phyloP scores from a whole-genome alignment of 2,888 invertebrate species.

The Abrostola tripartita region DNA sequence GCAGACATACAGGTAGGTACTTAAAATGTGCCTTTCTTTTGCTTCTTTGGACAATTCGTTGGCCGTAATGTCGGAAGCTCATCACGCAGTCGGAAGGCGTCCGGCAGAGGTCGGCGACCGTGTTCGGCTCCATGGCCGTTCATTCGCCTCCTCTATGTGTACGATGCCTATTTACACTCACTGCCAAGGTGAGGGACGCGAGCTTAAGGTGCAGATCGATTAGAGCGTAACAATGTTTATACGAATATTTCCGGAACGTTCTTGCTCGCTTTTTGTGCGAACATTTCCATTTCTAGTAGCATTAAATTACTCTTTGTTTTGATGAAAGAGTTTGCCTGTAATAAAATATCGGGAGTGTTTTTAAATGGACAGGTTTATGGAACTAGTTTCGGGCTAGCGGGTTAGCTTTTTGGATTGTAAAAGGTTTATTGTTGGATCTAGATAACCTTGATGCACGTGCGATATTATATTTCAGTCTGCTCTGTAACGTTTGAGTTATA shows the following conservation, averaged over 20 bases:
- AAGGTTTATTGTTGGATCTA: conserved; percentile 40
- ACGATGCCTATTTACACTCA: conserved; percentile 68
- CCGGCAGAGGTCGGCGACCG: conserved; percentile 79
- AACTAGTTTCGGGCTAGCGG: conserved; percentile 44
- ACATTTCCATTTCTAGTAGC: conserved; percentile 3
- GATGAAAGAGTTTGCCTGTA: conserved; percentile 19
- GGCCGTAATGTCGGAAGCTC: conserved; percentile 70
- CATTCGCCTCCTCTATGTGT: conserved; percentile 72
- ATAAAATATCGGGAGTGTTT: conserved; percentile 28
- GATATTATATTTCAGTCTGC: conserved; percentile 19
- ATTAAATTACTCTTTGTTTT: conserved; percentile 9
- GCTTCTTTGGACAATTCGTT: conserved; percentile 56
- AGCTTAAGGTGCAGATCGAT: conserved; percentile 48
- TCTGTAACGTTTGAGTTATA: conserved; percentile 4
- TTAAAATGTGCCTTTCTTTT: conserved; percentile 43
- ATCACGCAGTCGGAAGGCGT: conserved; percentile 75
- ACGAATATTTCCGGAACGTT: neutral
- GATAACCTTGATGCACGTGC: conserved; percentile 30
- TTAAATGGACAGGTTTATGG: conserved; percentile 36
- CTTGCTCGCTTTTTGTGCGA: neutral
- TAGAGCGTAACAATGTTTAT: conserved; percentile 35
- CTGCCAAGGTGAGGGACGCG: conserved; percentile 83
- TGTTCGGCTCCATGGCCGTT: conserved; percentile 78
- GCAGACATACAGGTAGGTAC: conserved; percentile 13
- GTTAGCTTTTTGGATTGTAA: conserved; percentile 29